Percentiles rank a stretch among this genome's conserved stretches.
phyloP scores from a whole-genome alignment of 1,140 invertebrate species.

The Drosophila equinoxialis region DNA sequence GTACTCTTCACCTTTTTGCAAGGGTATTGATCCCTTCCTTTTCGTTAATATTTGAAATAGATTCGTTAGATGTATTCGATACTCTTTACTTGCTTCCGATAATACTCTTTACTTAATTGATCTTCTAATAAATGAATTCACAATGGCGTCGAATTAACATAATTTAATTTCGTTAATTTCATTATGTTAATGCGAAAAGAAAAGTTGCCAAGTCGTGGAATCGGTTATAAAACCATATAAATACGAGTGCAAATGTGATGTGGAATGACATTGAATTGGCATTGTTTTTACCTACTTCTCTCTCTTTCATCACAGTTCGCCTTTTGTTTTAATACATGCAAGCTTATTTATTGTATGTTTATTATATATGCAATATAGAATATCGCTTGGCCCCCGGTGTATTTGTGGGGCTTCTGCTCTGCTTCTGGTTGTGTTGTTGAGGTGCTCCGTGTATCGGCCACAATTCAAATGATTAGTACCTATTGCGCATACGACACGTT shows the following conservation, averaged over 20 bases:
- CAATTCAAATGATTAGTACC: slow-evolving; percentile 38
- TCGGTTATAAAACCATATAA: slow-evolving; percentile 63
- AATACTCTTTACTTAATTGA: too few species aligned
- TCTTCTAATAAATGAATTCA: too few species aligned
- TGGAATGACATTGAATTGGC: slow-evolving; percentile 74
- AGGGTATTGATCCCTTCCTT: too few species aligned
- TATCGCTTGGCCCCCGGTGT: slow-evolving; percentile 25
- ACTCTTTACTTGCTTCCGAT: too few species aligned
- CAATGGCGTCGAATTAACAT: slow-evolving; percentile 25
- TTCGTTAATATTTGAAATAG: too few species aligned
- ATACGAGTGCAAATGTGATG: slow-evolving; percentile 43
- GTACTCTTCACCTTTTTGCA: too few species aligned
- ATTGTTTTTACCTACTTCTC: background rate
- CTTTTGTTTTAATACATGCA: slow-evolving; percentile 33
- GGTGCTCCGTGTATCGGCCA: slow-evolving; percentile 51
- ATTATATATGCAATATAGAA: slow-evolving; percentile 71
- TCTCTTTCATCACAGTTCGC: background rate
- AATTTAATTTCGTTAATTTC: slow-evolving; percentile 69
- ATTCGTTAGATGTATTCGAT: too few species aligned
- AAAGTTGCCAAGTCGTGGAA: slow-evolving; percentile 15
- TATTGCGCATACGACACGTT: slow-evolving; percentile 71
- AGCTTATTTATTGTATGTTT: slow-evolving; percentile 67
- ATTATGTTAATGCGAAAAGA: slow-evolving; percentile 44
- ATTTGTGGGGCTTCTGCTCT: slow-evolving; percentile 15
- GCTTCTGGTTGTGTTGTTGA: slow-evolving; percentile 30